phyloP scores from a whole-genome alignment of 1,140 invertebrate species.

The Drosophila setifemur region DNA sequence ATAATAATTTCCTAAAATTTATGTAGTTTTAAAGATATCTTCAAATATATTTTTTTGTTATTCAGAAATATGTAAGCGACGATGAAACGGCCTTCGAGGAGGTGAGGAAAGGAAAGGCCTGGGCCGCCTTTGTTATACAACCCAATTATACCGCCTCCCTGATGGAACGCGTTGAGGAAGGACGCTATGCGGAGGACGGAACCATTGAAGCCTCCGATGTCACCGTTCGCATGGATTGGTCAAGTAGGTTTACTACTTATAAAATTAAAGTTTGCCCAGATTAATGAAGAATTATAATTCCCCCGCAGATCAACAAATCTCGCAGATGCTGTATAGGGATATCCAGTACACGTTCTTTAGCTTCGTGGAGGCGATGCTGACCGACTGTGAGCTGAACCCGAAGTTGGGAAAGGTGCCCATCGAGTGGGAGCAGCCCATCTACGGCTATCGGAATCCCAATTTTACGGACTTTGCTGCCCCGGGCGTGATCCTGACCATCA shows the following conservation, averaged over 20 bases:
- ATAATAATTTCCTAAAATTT: too few species aligned
- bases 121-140: conserved; percentile 92
- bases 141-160: conserved; percentile 92
- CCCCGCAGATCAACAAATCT: conserved; percentile 93
- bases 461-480: conserved; percentile 98
- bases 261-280: background rate
- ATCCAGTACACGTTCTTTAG: conserved; percentile 89
- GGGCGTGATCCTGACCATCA: conserved; percentile 95
- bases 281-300: background rate
- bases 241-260: conserved; percentile 86
- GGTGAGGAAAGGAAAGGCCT: conserved; percentile 89
- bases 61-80: conserved; percentile 83
- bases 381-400: conserved; percentile 88
- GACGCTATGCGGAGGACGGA: conserved; percentile 87
- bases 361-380: conserved; percentile 87
- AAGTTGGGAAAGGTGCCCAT: conserved; percentile 89
- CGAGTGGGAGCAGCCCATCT: conserved; percentile 92
- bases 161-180: conserved; percentile 87
- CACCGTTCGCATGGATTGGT: conserved; percentile 93
- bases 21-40: too few species aligned
- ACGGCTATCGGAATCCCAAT: conserved; percentile 91
- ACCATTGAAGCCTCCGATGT: conserved; percentile 90
- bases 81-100: conserved; percentile 86
- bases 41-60: background rate
- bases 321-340: conserved; percentile 90